phyloP scores from a whole-genome alignment of 2,113 vertebrate species.

The Furnarius figulus region DNA sequence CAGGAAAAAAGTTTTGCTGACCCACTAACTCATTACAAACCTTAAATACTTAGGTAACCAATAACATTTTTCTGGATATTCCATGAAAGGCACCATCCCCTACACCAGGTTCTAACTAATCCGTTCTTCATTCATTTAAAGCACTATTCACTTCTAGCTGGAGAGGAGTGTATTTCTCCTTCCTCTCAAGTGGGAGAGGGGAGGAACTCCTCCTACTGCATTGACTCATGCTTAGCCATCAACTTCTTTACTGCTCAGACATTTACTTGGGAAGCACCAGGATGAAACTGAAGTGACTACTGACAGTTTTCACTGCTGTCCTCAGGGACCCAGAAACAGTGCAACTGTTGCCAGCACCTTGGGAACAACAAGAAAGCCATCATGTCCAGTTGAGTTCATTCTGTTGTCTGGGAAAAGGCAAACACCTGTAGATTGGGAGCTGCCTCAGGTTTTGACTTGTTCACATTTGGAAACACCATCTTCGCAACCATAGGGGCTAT shows the following conservation, averaged over 20 bases:
- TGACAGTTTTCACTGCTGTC: neutral
- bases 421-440: neutral
- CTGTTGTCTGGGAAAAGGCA: neutral
- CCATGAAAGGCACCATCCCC: neutral
- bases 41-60: neutral
- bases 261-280: neutral
- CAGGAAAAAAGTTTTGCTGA: neutral
- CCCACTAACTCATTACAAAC: neutral
- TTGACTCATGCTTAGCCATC: neutral
- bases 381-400: neutral
- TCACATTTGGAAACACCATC: neutral
- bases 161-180: neutral
- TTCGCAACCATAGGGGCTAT: neutral
- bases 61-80: neutral
- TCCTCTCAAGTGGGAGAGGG: neutral
- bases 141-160: neutral
- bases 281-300: neutral
- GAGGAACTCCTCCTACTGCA: neutral
- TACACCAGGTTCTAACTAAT: neutral
- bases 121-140: neutral
- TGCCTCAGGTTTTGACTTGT: neutral
- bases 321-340: neutral
- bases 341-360: neutral
- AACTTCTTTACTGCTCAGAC: neutral
- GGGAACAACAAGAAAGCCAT: neutral